Base-by-base conservation (phyloP, 2,888 invertebrate species). In the Drosophila recens region DNA sequence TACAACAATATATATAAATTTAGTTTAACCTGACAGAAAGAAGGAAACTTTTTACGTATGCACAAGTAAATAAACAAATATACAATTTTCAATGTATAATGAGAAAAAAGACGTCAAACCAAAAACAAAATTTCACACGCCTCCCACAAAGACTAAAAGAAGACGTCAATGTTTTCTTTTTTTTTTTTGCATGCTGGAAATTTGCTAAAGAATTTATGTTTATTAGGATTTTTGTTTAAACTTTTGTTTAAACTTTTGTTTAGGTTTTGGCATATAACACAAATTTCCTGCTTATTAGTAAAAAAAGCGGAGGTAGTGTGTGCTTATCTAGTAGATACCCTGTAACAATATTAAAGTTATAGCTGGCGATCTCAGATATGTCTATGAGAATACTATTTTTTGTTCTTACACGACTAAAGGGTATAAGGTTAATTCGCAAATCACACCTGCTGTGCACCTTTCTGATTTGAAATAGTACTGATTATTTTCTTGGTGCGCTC, bases 121-220 rank as follows among this genome's bases (percentile, higher is more conserved):
- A 38, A 9, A 1, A 36, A 49, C 17, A 43, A 5, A 43, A 38
- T 67, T 74, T 72, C 69, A 69, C 57, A 72, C 74, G 56, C 56
- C 61, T 46, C 1, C 46, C 46, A 43, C 62, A 72, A 52, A 58
- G 10, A 9, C 6, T 9, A 23, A 33, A 43, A 34, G 2, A 46
- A 57, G 36, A 46, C 57, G 57, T 57, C 46, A 46, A 46, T 13
- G 57, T 13, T 46, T 33, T 45, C 1, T 20, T 20, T 36, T 65
- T 49, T 36, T 58, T 53, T 67, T 73, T 72, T 17, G 15, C 36
- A 11, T 13, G 42, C 43, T 69, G 64, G 43, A 58, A 63, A 57
- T 46, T 71, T 13, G 23, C 27, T 36, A 9, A 61, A 52, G 43
- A 49, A 70, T 82, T 67, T 71, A 10, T 34, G 57, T 51, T 46